These are phyloP conservation scores for Cephus pulcher DNA, from an alignment of 2,888 invertebrate genomes.

Conservation along the genomic window DNA sequence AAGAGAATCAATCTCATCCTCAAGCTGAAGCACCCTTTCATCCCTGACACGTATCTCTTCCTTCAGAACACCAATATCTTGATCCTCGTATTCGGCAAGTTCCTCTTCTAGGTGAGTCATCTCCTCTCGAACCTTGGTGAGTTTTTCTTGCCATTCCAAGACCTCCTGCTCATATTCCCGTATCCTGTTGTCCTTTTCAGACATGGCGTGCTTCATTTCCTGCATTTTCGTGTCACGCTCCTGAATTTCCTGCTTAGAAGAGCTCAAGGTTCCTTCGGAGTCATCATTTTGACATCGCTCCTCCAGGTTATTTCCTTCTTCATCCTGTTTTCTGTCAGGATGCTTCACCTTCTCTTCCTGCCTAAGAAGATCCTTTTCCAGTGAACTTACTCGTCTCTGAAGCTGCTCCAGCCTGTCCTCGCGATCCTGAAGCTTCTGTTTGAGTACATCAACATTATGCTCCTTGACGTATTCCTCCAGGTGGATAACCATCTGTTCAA, in stretches of 20 bases:
- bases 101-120: conserved; percentile 44
- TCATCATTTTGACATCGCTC: neutral
- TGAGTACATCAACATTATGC: conserved; percentile 53
- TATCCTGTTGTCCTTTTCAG: conserved; percentile 49
- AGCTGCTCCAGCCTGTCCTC: conserved; percentile 54
- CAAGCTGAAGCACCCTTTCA: conserved; percentile 47
- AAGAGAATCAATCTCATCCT: conserved; percentile 55
- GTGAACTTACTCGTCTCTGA: conserved; percentile 33
- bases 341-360: neutral
- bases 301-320: neutral
- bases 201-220: conserved; percentile 48
- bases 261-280: neutral
- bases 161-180: conserved; percentile 48
- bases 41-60: conserved; percentile 53
- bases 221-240: conserved; percentile 36
- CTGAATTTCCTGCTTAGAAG: too few relatives aligned
- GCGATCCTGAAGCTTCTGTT: conserved; percentile 52
- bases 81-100: conserved; percentile 44
- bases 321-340: conserved; percentile 6
- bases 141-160: conserved; percentile 44
- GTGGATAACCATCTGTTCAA: conserved; percentile 57
- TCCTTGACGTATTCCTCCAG: conserved; percentile 57
- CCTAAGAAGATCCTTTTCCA: conserved; percentile 35
- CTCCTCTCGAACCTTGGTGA: conserved; percentile 37
- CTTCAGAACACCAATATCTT: conserved; percentile 49